Evolutionary conservation across 64 coral and sea anemone genomes (phyloP), one percentile per base, ranked within the genome.

Genomic region (Actinia tenebrosa): DNA sequence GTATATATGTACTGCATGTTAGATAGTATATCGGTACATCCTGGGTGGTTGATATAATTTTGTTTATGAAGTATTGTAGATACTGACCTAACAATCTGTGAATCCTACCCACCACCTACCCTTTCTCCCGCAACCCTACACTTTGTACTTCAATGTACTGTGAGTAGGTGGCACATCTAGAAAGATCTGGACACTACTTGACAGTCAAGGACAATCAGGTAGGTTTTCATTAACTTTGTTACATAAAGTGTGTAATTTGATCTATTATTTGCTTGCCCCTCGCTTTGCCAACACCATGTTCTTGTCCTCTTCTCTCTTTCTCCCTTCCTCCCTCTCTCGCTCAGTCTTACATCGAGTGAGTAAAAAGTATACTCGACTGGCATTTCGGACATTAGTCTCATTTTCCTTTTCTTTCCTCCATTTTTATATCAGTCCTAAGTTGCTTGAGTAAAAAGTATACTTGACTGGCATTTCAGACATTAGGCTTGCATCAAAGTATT

Each of bases 171-270:
- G 97, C 97, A 52, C 97, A 99, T 95, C 78, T 99, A 85, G 97
- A 99, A 84, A 94, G 97, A 89, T 99, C 97, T 93, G 97, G 97
- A 86, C 97, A 99, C 90, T 99, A 99, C 86, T 77, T 99, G 80
- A 99, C 96, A 88, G 96, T 95, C 90, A 99, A 99, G 91, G 96
- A 99, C 83, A 99, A 99, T 80, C 96, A 99, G 96, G 96, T 99
- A 83, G 72, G 71, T 53, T 14, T 9, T 9, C 63, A 23, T 15
- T 75, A 0, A 30, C 13, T 75, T 18, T 87, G 43, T 11, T 50
- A 20, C 30, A 37, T 37, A 37, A 0, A 37, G 22, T 4, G 37
- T 27, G 16, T 5, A 0, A n/a, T 64, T 19, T 53, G 22, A 87
- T 61, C 64, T 6, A 60, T 44, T 15, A 30, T 37, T 37, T 37